These are phyloP conservation scores for Ceramica pisi DNA, from an alignment of 2,888 invertebrate genomes.

Conservation along the genomic window DNA sequence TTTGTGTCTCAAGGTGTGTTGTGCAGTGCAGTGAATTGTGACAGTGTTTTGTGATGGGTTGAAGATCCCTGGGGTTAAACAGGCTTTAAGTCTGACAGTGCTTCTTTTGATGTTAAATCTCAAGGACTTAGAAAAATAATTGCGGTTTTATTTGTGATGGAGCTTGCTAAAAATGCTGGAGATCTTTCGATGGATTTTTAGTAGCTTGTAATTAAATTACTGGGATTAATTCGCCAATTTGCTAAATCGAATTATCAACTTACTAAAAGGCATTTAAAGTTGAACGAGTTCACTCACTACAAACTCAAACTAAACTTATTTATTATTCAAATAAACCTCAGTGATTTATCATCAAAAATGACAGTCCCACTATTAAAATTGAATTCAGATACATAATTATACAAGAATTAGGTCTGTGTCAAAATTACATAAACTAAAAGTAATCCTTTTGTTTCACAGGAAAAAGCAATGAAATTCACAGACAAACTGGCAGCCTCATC, in stretches of 20 bases:
- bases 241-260: not conserved
- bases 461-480: conserved; percentile 87
- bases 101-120: conserved; percentile 48
- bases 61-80: conserved; percentile 62
- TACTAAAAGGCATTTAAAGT: not conserved
- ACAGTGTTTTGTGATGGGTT: conserved; percentile 64
- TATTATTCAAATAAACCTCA: conserved; percentile 48
- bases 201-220: conserved; percentile 1
- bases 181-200: conserved; percentile 7
- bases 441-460: conserved; percentile 75
- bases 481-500: conserved; percentile 87
- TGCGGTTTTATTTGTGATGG: conserved; percentile 39
- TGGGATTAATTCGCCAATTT: conserved; percentile 17
- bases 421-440: conserved; percentile 18
- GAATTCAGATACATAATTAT: not conserved
- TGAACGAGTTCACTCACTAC: not conserved
- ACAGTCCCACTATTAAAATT: not conserved
- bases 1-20: conserved; percentile 94
- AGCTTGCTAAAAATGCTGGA: conserved; percentile 7
- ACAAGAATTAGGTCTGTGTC: not conserved
- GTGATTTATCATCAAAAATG: conserved; percentile 42
- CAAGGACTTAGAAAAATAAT: conserved; percentile 65
- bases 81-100: conserved; percentile 33
- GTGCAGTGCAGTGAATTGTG: conserved; percentile 79
- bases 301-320: not conserved